phyloP scores from a whole-genome alignment of 2,113 vertebrate genomes.

The Emydura subglobosa region DNA sequence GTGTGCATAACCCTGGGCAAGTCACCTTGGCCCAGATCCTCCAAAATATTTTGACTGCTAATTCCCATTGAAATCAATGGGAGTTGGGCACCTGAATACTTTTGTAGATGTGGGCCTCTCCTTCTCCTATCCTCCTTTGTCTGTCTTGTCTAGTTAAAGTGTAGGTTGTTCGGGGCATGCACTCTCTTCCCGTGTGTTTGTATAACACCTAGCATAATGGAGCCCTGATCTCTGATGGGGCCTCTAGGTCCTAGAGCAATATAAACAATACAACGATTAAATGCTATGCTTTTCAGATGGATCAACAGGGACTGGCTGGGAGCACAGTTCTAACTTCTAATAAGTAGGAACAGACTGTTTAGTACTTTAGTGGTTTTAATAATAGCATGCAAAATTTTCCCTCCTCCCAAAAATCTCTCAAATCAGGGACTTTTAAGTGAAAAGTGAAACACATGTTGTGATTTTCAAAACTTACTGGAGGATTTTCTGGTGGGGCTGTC shows the following conservation, averaged over 20 bases:
- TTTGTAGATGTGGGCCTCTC: neutral
- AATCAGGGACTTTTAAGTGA: neutral
- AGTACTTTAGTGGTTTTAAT: neutral
- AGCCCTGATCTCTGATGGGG: too few relatives aligned
- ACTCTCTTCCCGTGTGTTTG: neutral
- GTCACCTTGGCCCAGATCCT: neutral
- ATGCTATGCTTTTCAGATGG: neutral
- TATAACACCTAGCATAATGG: neutral
- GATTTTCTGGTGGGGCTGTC: neutral
- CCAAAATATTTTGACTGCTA: neutral
- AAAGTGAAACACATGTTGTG: neutral
- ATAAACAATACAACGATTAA: neutral
- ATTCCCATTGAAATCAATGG: neutral
- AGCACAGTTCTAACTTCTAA: neutral
- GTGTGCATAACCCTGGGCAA: neutral
- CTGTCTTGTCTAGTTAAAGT: neutral
- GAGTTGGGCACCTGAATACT: neutral
- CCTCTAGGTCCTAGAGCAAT: neutral
- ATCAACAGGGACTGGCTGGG: neutral
- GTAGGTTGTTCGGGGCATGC: neutral
- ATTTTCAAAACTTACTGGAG: neutral
- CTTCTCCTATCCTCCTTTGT: neutral
- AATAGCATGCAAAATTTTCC: neutral
- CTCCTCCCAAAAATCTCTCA: neutral
- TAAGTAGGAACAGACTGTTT: neutral